Base-by-base conservation (phyloP, 1,140 invertebrate genomes). In the Acromyrmex echinatior region DNA sequence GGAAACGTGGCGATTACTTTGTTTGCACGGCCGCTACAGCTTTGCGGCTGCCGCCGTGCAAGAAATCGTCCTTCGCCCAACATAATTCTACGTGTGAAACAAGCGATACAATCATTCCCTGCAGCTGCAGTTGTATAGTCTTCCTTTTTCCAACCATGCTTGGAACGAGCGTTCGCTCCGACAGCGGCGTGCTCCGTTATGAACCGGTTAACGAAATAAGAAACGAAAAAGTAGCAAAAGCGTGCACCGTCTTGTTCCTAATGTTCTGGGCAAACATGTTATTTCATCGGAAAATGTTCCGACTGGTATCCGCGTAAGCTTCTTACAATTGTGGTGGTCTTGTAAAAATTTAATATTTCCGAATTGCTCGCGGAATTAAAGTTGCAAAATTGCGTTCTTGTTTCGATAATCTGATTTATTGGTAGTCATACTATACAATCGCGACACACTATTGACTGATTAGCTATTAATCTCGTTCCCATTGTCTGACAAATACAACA, bases 261-360 rank as follows among this genome's bases (percentile, higher is more conserved):
- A 76, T 62, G 70, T 28, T 62, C n/a, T 39, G 12, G 53, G 80
- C 56, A 74, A 84, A 76, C 80, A 76, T 84, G 70, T 84, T 84
- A 84, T 84, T 84, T 84, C 39, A 76, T 84, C 80, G 80, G 70
- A 63, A 84, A 84, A 84, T 84, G 18, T 35, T 76, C 21, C 51
- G 53, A 49, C 53, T 5, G 2, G 35, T n/a, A n/a, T 14, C 25
- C 39, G 25, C 56, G n/a, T 70, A 39, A 4, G 25, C 56, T 74
- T 76, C 45, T 84, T 62, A 84, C 28, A 39, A 76, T 73, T 45
- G 65, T 53, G 25, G 49, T 51, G 39, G 58, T 31, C 68, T 28
- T 4, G 70, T 21, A 21, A 1, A 62, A 60, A 62, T 63, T 76
- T 62, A 16, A 74, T 49, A 3, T 39, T 62, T 31, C n/a, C 56